phyloP scores from a whole-genome alignment of 2,113 vertebrate genomes.

The Oncorhynchus kisutch region DNA sequence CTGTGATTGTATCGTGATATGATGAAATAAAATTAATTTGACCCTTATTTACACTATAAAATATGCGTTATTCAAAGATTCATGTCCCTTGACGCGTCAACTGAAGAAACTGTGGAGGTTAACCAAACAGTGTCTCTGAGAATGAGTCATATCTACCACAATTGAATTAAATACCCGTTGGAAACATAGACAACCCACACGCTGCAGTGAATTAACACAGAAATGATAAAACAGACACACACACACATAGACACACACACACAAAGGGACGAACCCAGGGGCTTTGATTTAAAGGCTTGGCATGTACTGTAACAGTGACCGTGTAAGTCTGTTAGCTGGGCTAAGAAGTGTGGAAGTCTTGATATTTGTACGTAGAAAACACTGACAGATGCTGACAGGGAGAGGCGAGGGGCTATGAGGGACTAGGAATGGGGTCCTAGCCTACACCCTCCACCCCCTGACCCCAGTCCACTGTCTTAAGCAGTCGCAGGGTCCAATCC shows the following conservation, averaged over 20 bases:
- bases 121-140: background rate
- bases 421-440: background rate
- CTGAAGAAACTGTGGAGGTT: background rate
- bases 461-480: background rate
- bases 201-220: background rate
- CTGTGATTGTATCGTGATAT: background rate
- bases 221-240: background rate
- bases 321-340: background rate
- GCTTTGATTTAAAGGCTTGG: slow-evolving; percentile 12
- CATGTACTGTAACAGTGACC: background rate
- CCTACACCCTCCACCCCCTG: background rate
- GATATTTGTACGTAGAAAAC: background rate
- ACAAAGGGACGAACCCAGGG: slow-evolving; percentile 12
- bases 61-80: background rate
- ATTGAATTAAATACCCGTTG: background rate
- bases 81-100: background rate
- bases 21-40: background rate
- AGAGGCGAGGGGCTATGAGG: slow-evolving; percentile 1
- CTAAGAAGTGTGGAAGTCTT: background rate
- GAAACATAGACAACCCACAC: background rate
- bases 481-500: background rate
- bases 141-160: background rate
- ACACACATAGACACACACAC: background rate
- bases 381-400: background rate
- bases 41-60: background rate